Evolutionary conservation across 1,140 invertebrate genomes (phyloP).

Genomic region (Apis dorsata): DNA sequence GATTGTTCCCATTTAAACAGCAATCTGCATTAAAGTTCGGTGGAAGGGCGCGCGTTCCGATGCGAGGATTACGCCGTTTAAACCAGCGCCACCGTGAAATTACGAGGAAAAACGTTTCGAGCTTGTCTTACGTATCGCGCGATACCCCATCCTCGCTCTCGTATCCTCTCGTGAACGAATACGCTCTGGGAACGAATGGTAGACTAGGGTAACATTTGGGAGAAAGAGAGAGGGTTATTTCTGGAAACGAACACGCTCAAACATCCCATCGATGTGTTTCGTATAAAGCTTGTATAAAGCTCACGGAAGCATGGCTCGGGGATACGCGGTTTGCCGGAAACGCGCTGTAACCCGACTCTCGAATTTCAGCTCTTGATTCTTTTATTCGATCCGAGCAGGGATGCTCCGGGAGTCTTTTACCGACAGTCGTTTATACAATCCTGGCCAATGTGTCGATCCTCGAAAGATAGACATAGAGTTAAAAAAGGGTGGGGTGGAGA

Average conservation of each 20-base stretch:
- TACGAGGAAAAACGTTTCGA: conserved; percentile 29
- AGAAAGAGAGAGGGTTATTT: neutral
- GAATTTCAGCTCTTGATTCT: conserved; percentile 24
- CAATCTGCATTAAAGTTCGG: conserved; percentile 30
- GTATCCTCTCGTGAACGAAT: neutral
- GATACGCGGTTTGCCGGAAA: conserved; percentile 18
- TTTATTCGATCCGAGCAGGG: conserved; percentile 37
- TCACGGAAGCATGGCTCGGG: conserved; percentile 1
- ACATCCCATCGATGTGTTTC: neutral
- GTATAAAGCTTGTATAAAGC: no score
- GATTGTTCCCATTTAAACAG: conserved; percentile 45
- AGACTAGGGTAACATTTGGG: neutral
- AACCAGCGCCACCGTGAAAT: conserved; percentile 32
- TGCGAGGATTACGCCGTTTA: conserved; percentile 26
- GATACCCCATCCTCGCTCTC: neutral
- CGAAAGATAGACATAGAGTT: no score
- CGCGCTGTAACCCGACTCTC: neutral
- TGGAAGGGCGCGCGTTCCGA: neutral
- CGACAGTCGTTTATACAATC: conserved; percentile 35
- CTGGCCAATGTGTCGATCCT: neutral
- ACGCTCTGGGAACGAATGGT: neutral
- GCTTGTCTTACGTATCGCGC: conserved; percentile 4
- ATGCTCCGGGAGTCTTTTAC: conserved; percentile 2
- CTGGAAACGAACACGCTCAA: neutral
- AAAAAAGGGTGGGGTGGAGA: neutral